phyloP scores from a whole-genome alignment of 2,113 vertebrate genomes.

The Dasyornis broadbenti region DNA sequence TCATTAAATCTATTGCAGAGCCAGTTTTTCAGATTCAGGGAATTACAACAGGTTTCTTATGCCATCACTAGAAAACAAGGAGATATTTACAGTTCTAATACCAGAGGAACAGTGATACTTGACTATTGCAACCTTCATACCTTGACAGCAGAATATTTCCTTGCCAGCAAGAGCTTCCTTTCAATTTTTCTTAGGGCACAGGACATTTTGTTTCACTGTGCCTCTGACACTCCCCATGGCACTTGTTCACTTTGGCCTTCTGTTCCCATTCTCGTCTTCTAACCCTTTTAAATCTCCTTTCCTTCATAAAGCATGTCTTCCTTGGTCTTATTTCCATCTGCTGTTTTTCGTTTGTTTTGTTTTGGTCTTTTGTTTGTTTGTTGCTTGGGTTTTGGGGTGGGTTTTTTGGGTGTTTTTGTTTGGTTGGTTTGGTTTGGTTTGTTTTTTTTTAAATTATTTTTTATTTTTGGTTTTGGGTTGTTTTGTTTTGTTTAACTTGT shows the following conservation, averaged over 20 bases:
- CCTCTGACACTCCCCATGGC: neutral
- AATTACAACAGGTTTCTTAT: neutral
- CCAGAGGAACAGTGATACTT: neutral
- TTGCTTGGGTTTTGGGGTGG: no score
- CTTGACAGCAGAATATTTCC: neutral
- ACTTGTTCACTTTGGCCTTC: neutral
- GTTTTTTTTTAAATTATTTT: no score
- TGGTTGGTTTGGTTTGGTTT: no score
- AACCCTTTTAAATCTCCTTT: neutral
- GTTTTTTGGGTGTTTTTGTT: no score
- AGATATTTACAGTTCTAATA: neutral
- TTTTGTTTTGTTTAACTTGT: neutral
- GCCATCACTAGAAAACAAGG: neutral
- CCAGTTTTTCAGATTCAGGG: neutral
- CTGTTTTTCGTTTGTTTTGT: neutral
- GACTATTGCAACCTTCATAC: neutral
- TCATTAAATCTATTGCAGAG: neutral
- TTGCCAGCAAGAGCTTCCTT: neutral
- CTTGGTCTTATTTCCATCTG: neutral
- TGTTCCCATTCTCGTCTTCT: neutral
- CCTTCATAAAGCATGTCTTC: neutral
- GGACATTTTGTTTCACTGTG: neutral
- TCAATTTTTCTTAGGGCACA: neutral
- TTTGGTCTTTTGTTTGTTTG: no score
- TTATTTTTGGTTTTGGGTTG: no score